Percentiles rank a stretch among this genome's conserved stretches.
Evolutionary conservation across 2,888 invertebrate species (phyloP).

Genomic region (Teinopalpus imperialis): DNA sequence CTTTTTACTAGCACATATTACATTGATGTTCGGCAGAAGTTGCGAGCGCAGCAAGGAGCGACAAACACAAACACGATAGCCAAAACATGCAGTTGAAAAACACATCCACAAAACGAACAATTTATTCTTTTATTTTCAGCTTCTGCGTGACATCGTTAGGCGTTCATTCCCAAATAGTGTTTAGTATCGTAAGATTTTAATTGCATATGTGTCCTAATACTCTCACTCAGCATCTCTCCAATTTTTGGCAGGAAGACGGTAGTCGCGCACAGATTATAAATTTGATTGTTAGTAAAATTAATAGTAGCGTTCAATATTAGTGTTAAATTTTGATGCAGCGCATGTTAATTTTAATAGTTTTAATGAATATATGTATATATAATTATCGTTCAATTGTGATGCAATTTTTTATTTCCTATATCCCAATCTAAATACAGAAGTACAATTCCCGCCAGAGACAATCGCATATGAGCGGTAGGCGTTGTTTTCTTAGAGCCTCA

Average conservation of each 20-base stretch:
- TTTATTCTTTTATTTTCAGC: slow-evolving; percentile 53
- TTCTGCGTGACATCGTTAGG: slow-evolving; percentile 68
- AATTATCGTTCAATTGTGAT: slow-evolving; percentile 7
- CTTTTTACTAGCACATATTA: slow-evolving; percentile 20
- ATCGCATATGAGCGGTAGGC: too few species aligned
- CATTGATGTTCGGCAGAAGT: slow-evolving; percentile 13
- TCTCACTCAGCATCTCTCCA: slow-evolving; percentile 47
- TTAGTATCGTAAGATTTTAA: slow-evolving; percentile 58
- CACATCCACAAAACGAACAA: slow-evolving; percentile 60
- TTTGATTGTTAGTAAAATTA: slow-evolving; percentile 39
- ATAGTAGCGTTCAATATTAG: slow-evolving; percentile 33
- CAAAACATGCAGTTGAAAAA: slow-evolving; percentile 64
- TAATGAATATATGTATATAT: slow-evolving; percentile 7
- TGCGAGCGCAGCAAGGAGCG: slow-evolving; percentile 50
- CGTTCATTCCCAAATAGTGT: slow-evolving; percentile 67
- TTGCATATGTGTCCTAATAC: slow-evolving; percentile 49
- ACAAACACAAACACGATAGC: slow-evolving; percentile 71
- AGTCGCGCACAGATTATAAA: slow-evolving; percentile 60
- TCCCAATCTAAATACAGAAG: background rate
- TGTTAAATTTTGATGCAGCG: slow-evolving; percentile 44
- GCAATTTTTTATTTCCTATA: slow-evolving; percentile 1
- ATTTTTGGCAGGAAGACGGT: slow-evolving; percentile 78
- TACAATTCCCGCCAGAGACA: too few species aligned
- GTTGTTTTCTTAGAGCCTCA: too few species aligned
- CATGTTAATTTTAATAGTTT: slow-evolving; percentile 36